Base-by-base conservation (phyloP, 1,140 invertebrate genomes). In the Colletes latitarsis region DNA sequence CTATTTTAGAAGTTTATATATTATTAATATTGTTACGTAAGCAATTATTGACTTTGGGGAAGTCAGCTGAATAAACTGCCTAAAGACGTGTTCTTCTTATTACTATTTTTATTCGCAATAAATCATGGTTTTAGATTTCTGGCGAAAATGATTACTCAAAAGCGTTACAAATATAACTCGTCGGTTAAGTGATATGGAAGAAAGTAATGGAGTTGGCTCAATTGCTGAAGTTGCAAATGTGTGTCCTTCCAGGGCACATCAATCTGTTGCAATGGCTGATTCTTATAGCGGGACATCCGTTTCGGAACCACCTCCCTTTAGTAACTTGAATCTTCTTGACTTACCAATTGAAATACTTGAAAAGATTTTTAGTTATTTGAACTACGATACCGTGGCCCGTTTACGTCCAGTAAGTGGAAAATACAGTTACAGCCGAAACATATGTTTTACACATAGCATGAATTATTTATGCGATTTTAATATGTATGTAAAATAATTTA, bases 281-380 rank as follows among this genome's bases (percentile, higher is more conserved):
- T 87, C 93, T 80, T 94, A 92, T 17, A 88, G 68, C 53, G 70
- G 73, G 12, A n/a, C 74, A 60, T 74, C 85, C 4, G 83, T 82
- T 9, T 77, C 79, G 39, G 84, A 88, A 52, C 73, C 89, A 75
- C 46, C 87, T 43, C 53, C 76, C 30, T 46, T 53, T 14, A 58
- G 83, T 67, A 77, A 93, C 84, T 30, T 94, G 77, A 91, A 94
- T 89, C 91, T 97, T 46, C 89, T 97, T 63, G 96, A 97, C 91
- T 92, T 98, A 85, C 97, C 97, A 5, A 94, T 95, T 80, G 97
- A 98, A 94, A 93, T 98, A 75, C 92, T 97, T 63, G 95, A 96
- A 86, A 97, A 97, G 92, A 96, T 97, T 81, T 95, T 97, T 84
- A 93, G 95, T 75, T 96, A 96, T 91, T 89, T 97, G 83, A 95